Evolutionary conservation across 1,140 invertebrate species (phyloP).

Genomic region (Muscidifurax raptorellus): DNA sequence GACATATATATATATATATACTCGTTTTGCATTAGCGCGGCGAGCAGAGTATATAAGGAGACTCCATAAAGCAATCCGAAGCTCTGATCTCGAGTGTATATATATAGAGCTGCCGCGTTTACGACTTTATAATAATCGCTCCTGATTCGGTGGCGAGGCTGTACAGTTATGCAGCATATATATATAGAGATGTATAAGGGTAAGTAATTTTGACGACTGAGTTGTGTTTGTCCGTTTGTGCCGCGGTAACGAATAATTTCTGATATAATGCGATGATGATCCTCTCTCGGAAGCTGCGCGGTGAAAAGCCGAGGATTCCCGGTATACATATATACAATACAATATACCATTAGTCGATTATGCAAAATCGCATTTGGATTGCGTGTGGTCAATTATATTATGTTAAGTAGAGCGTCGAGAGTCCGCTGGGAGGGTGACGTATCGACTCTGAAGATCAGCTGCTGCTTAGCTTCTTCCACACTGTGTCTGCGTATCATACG

Average conservation of each 20-base stretch:
- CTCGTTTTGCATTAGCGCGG: not conserved
- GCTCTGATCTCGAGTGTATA: conserved; percentile 7
- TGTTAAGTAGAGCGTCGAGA: conserved; percentile 66
- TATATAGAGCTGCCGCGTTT: not conserved
- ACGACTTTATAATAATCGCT: conserved; percentile 2
- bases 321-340: not conserved
- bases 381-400: conserved; percentile 72
- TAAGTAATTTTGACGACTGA: no score
- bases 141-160: not conserved
- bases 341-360: conserved; percentile 64
- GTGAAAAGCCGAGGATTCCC: not conserved
- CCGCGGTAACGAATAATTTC: no score
- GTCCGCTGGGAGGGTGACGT: conserved; percentile 59
- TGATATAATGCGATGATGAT: not conserved
- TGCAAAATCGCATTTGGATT: conserved; percentile 68
- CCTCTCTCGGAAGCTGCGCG: not conserved
- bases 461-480: conserved; percentile 9
- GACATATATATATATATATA: no score
- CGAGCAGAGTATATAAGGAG: no score
- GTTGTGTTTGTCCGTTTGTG: no score
- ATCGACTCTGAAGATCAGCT: conserved; percentile 62
- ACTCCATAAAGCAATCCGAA: conserved; percentile 21
- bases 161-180: no score
- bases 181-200: not conserved
- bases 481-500: no score